Evolutionary conservation across 2,888 invertebrate species (phyloP).

Genomic region (Theretra japonica): DNA sequence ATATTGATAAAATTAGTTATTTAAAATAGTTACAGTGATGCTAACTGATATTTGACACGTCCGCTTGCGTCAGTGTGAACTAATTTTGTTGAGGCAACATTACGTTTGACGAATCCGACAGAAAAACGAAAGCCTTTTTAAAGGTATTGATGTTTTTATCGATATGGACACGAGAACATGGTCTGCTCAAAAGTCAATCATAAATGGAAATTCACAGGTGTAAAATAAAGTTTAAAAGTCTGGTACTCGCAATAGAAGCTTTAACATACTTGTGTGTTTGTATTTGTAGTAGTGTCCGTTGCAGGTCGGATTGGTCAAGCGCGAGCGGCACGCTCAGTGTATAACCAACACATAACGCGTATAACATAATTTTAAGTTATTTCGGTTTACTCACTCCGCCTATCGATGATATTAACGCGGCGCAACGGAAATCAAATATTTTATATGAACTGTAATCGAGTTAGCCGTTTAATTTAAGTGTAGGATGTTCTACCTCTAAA

Average conservation of each 20-base stretch:
- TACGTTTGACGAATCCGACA: slow-evolving; percentile 3
- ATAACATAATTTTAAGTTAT: slow-evolving; percentile 49
- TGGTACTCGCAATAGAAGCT: too few relatives aligned
- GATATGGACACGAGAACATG: too few relatives aligned
- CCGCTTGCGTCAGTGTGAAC: slow-evolving; percentile 24
- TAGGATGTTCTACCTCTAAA: slow-evolving; percentile 85
- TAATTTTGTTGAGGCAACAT: slow-evolving; percentile 6
- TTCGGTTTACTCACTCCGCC: slow-evolving; percentile 76
- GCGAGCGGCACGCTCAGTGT: slow-evolving; percentile 7
- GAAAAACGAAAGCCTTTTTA: too few relatives aligned
- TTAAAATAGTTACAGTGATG: slow-evolving; percentile 1
- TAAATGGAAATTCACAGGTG: too few relatives aligned
- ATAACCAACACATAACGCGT: slow-evolving; percentile 11
- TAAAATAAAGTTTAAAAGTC: too few relatives aligned
- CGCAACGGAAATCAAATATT: slow-evolving; percentile 70
- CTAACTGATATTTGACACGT: slow-evolving; percentile 12
- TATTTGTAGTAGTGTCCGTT: slow-evolving; percentile 29
- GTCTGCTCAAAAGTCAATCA: too few relatives aligned
- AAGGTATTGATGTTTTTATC: too few relatives aligned
- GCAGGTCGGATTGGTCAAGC: slow-evolving; percentile 33
- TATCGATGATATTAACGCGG: slow-evolving; percentile 75
- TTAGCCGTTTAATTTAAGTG: slow-evolving; percentile 81
- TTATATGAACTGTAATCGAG: slow-evolving; percentile 71
- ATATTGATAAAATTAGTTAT: slow-evolving; percentile 14
- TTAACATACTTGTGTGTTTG: neutral